Percentiles rank a stretch among this genome's conserved stretches.
Conservation (phyloP, 2,113 vertebrate species). For the Ophiodon elongatus region DNA sequence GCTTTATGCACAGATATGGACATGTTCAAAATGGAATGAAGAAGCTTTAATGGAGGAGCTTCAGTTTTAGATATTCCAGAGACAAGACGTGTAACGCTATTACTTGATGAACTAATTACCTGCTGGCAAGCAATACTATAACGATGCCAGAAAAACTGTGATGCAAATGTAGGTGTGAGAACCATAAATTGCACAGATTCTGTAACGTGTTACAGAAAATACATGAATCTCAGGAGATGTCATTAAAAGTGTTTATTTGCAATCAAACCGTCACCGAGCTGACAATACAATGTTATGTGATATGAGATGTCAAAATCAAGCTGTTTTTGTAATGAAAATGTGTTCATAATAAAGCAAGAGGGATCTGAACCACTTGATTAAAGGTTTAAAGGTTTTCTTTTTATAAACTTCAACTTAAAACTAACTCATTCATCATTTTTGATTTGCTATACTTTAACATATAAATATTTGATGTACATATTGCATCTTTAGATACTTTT, state of each 20-base stretch:
- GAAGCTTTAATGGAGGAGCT: neutral
- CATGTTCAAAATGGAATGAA: neutral
- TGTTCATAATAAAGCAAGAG: constrained; percentile 59
- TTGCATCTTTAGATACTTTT: neutral
- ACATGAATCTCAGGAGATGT: constrained; percentile 44
- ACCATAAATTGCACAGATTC: constrained; percentile 35
- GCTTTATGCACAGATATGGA: constrained; percentile 4
- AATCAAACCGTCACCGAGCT: constrained; percentile 22
- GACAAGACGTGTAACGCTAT: neutral
- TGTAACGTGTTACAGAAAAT: constrained; percentile 32
- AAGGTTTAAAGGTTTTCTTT: neutral
- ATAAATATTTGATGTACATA: neutral
- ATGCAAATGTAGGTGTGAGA: constrained; percentile 19
- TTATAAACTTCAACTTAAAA: neutral
- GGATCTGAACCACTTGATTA: constrained; percentile 66
- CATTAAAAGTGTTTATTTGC: constrained; percentile 14
- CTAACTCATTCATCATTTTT: neutral
- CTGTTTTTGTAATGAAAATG: constrained; percentile 55
- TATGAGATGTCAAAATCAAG: neutral
- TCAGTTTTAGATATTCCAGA: constrained; percentile 10
- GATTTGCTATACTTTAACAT: neutral
- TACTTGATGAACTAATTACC: constrained; percentile 23
- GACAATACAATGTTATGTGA: constrained; percentile 14
- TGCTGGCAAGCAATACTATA: neutral
- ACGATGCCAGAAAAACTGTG: constrained; percentile 23